phyloP scores from a whole-genome alignment of 1,140 invertebrate species.

The Eupristina koningsbergeri region DNA sequence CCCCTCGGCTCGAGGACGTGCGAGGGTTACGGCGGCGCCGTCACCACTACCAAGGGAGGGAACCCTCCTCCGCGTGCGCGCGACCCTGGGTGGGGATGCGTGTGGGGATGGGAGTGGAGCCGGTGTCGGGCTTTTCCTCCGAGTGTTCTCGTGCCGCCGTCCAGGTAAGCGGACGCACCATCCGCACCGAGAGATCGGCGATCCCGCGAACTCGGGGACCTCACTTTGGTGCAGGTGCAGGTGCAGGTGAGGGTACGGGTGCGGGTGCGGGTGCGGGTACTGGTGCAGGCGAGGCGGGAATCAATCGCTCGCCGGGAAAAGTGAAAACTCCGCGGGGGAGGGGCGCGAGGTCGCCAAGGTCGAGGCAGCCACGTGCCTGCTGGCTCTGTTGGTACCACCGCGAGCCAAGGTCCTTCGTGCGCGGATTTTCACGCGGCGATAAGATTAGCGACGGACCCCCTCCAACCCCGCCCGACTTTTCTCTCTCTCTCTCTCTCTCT shows the following conservation, averaged over 20 bases:
- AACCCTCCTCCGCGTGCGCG: constrained; percentile 16
- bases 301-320: constrained; percentile 1
- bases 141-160: background rate
- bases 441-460: background rate
- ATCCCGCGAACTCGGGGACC: background rate
- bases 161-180: constrained; percentile 4
- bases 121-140: background rate
- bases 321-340: constrained; percentile 45
- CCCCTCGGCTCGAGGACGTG: background rate
- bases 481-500: background rate
- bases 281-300: background rate
- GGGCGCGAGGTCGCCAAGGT: constrained; percentile 47
- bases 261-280: too few relatives aligned
- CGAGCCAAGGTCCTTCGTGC: constrained; percentile 12
- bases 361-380: constrained; percentile 47
- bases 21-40: background rate
- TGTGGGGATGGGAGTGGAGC: background rate
- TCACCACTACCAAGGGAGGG: too few relatives aligned
- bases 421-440: background rate
- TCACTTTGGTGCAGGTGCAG: too few relatives aligned
- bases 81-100: background rate
- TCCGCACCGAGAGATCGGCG: background rate
- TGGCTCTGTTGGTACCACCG: constrained; percentile 50
- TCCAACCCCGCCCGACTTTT: background rate
- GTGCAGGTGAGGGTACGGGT: too few relatives aligned